These are phyloP conservation scores for Chymomyza caudatula DNA, from an alignment of 2,888 invertebrate species.

Conservation along the genomic window DNA sequence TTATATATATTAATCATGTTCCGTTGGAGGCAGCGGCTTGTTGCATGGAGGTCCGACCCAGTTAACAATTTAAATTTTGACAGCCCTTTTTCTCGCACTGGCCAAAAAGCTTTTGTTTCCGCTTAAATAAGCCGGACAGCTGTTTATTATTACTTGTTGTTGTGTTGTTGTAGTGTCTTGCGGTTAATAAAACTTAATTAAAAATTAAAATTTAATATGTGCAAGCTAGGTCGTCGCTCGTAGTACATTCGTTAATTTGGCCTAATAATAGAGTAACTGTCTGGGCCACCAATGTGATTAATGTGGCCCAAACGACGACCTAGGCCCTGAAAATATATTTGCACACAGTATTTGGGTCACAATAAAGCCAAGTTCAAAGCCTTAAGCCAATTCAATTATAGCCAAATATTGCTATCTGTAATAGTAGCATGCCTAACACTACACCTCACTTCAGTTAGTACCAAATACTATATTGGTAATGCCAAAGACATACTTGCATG, in stretches of 20 bases:
- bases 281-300: slow-evolving; percentile 27
- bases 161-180: not conserved
- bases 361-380: slow-evolving; percentile 4
- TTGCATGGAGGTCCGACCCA: slow-evolving; percentile 35
- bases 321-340: not conserved
- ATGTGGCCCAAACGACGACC: slow-evolving; percentile 9
- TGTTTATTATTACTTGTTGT: not conserved
- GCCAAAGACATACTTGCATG: not conserved
- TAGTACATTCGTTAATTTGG: slow-evolving; percentile 19
- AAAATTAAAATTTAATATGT: slow-evolving; percentile 59
- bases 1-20: slow-evolving; percentile 32
- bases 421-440: not conserved
- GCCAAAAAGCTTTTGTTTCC: slow-evolving; percentile 30
- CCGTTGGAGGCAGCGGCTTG: slow-evolving; percentile 2
- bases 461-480: not conserved
- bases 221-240: slow-evolving; percentile 20
- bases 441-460: not conserved
- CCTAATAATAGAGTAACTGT: slow-evolving; percentile 25
- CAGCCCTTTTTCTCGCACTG: slow-evolving; percentile 25
- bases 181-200: slow-evolving; percentile 44
- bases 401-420: not conserved
- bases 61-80: slow-evolving; percentile 57
- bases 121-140: slow-evolving; percentile 15
- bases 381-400: not conserved
- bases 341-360: slow-evolving; percentile 38